Evolutionary conservation across 2,797 vertebrate species (phyloP), one percentile per base, ranked within the genome.

Genomic region (Hemibagrus guttatus): DNA sequence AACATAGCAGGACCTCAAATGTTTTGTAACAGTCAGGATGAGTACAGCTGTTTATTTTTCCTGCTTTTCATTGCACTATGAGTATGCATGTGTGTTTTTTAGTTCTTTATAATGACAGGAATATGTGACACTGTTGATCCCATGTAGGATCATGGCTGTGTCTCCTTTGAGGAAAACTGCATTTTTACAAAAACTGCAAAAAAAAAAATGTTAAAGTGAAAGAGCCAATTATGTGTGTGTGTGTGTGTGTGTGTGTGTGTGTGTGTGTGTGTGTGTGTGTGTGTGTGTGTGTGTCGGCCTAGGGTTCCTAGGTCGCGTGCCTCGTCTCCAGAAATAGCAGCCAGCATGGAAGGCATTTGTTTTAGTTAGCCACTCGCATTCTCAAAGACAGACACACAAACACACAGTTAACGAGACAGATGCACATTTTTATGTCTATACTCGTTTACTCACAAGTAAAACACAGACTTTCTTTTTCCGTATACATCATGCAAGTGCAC

Each of bases 281-380:
- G 71, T 14, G 39, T 46, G 26, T 69, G 39, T 84, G 83, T 85
- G 39, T 74, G 83, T 72, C 26, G 83, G 63, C 39, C 52, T 52
- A 61, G 26, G 84, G 81, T 59, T 86, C 63, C 56, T 69, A 71
- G 87, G 85, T 88, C 49, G 61, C 59, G 28, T 91, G 85, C 83
- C 58, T 88, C 31, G 28, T 79, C 71, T 87, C 59, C 72, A 88
- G 85, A 80, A 90, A 89, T 88, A 90, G 88, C 71, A 63, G 46
- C 42, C 49, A 85, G 76, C 54, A 78, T 85, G 79, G 74, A 69
- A 80, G 76, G 46, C 69, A 80, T 87, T 88, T 90, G 84, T 84
- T 88, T 86, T 86, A 78, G 46, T 75, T 68, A 85, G 85, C 42
- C 69, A 87, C 35, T 78, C n/a, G 17, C 63, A 76, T 84, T n/a